Conservation (phyloP, 1,140 invertebrate genomes). For the Conus betulinus region DNA sequence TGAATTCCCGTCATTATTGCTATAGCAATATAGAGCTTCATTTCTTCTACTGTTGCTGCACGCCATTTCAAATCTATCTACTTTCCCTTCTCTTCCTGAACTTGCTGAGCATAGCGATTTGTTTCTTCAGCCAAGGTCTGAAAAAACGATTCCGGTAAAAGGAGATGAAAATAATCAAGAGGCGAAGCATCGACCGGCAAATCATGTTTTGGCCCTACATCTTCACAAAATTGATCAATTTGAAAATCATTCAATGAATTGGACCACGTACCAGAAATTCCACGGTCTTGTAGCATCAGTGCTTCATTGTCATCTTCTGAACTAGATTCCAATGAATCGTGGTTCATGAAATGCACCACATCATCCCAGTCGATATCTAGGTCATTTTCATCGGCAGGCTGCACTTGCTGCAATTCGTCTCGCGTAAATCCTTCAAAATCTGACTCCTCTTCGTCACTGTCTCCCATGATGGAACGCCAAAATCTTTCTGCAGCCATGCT, state of each 20-base stretch:
- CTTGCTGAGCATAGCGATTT: neutral
- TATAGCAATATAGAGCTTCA: neutral
- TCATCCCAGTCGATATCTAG: neutral
- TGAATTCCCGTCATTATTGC: conserved; percentile 25
- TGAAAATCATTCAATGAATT: neutral
- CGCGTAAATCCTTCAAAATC: neutral
- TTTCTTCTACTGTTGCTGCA: conserved; percentile 6
- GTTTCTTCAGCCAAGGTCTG: neutral
- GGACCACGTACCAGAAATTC: neutral
- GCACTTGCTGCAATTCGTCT: neutral
- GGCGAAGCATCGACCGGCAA: neutral
- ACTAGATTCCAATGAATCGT: neutral
- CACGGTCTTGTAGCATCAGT: no score
- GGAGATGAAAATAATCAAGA: neutral
- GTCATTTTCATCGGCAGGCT: neutral
- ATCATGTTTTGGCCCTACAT: neutral
- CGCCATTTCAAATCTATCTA: conserved; percentile 12
- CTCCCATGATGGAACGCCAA: neutral
- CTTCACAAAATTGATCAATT: neutral
- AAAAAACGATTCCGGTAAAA: neutral
- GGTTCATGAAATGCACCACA: neutral
- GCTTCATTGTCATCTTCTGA: neutral
- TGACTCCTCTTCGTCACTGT: neutral
- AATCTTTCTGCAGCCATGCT: neutral
- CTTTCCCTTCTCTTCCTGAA: neutral